phyloP scores from a whole-genome alignment of 53 echinoderm and acorn worm species.

The Henricia sp. region DNA sequence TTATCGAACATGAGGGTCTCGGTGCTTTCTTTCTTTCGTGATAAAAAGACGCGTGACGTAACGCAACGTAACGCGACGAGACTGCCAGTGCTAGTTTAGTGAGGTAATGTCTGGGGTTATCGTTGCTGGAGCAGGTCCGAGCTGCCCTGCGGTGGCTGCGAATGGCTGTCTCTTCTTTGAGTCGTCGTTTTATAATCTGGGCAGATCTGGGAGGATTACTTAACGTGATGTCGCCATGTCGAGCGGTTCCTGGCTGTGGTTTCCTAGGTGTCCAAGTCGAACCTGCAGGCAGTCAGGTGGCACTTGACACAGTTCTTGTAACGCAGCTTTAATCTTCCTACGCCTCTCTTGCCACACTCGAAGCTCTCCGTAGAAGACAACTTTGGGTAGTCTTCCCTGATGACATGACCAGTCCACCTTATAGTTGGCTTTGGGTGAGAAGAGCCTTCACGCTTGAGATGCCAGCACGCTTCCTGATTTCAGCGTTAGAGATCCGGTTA shows the following conservation, averaged over 20 bases:
- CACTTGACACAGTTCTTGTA: not conserved
- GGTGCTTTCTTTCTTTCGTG: no score
- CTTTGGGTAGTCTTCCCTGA: not conserved
- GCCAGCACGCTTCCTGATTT: not conserved
- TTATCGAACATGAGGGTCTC: no score
- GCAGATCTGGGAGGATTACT: no score
- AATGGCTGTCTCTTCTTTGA: no score
- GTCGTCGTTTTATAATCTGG: no score
- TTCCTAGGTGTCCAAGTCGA: constrained; percentile 10
- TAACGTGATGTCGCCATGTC: not conserved
- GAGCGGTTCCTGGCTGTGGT: not conserved
- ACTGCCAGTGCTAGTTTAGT: no score
- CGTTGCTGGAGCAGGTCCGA: no score
- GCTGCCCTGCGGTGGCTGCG: no score
- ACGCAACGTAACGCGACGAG: no score
- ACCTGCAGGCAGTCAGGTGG: not conserved
- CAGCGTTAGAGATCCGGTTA: not conserved
- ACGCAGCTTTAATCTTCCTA: not conserved
- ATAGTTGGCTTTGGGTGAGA: constrained; percentile 6
- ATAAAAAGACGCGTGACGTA: no score
- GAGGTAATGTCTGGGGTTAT: no score
- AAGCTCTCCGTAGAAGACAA: not conserved
- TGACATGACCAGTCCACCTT: constrained; percentile 4
- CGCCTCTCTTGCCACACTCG: not conserved
- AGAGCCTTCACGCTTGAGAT: not conserved